phyloP scores from a whole-genome alignment of 2,797 vertebrate species.

The Zalophus californianus region DNA sequence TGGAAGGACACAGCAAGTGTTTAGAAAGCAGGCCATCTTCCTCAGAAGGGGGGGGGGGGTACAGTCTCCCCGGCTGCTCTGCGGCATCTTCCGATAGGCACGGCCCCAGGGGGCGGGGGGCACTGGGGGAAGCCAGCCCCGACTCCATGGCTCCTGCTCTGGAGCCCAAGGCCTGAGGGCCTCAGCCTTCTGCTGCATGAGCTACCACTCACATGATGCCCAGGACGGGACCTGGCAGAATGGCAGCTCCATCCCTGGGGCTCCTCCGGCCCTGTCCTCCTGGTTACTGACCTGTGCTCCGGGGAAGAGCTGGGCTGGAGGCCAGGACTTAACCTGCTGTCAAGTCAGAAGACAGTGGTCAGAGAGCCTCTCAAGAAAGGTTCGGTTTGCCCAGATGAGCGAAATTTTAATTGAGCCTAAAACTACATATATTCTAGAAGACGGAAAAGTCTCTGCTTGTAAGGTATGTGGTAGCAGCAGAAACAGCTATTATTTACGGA shows the following conservation, averaged over 20 bases:
- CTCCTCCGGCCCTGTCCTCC: not conserved
- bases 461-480: accelerated
- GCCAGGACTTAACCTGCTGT: not conserved
- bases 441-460: not conserved
- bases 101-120: not conserved
- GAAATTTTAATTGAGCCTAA: not conserved
- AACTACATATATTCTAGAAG: not conserved
- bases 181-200: accelerated
- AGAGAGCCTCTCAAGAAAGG: not conserved
- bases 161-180: not conserved
- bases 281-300: not conserved
- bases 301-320: not conserved
- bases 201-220: accelerated
- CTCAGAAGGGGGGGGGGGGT: not conserved
- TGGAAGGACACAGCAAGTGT: accelerated
- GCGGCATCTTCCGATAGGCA: not conserved
- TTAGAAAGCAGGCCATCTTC: not conserved
- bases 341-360: not conserved
- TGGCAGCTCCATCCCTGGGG: accelerated
- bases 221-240: accelerated
- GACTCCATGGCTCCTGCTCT: accelerated
- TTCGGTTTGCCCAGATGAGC: not conserved
- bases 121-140: not conserved
- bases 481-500: not conserved
- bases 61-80: not conserved